Evolutionary conservation across 2,888 invertebrate species (phyloP).

Genomic region (Augiades crinisus): DNA sequence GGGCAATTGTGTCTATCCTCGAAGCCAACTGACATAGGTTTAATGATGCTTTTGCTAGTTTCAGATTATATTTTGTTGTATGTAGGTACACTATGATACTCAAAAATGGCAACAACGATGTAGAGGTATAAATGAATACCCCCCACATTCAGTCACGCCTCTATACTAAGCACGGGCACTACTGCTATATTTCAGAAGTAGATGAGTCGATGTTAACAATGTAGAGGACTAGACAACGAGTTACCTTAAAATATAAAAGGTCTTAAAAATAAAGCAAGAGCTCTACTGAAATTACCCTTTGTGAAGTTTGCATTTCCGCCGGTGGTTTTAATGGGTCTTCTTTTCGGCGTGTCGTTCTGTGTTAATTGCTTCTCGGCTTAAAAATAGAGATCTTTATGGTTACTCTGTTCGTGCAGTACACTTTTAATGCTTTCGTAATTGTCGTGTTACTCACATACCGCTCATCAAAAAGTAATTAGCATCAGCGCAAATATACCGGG

Average conservation of each 20-base stretch:
- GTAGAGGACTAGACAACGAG: too few species aligned
- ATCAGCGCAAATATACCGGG: conserved; percentile 51
- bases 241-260: too few species aligned
- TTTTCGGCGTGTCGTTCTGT: neutral
- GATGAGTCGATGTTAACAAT: too few species aligned
- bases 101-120: too few species aligned
- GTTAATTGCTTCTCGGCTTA: conserved; percentile 15
- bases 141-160: too few species aligned
- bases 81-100: too few species aligned
- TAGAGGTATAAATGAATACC: too few species aligned
- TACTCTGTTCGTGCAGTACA: conserved; percentile 19
- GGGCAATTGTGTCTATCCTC: neutral
- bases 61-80: neutral
- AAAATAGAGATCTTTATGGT: conserved; percentile 29
- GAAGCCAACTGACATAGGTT: too few species aligned
- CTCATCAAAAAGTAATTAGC: conserved; percentile 72
- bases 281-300: conserved; percentile 5
- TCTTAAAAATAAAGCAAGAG: neutral
- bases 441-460: conserved; percentile 50
- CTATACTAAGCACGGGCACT: too few species aligned
- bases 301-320: neutral
- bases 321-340: conserved; percentile 7
- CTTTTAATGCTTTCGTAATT: conserved; percentile 53
- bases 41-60: too few species aligned
- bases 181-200: too few species aligned